A percentile compares a stretch with the other conserved stretches of the same genome.
phyloP scores from a whole-genome alignment of 2,888 invertebrate species.

The Odontomyia ornata region DNA sequence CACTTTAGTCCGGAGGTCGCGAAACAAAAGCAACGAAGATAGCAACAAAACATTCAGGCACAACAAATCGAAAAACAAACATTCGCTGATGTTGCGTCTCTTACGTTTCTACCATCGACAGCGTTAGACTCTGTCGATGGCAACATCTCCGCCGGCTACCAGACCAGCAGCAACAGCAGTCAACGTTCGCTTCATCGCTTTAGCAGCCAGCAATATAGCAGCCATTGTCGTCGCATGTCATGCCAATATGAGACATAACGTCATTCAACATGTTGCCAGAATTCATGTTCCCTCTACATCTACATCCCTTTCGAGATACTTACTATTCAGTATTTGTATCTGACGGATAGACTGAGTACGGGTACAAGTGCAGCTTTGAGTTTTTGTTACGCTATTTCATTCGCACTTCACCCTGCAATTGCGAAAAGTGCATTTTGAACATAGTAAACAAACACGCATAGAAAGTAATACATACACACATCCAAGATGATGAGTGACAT shows the following conservation, averaged over 20 bases:
- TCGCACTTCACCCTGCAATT: constrained; percentile 24
- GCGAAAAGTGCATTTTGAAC: constrained; percentile 35
- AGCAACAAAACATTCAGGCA: constrained; percentile 28
- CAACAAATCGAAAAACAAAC: constrained; percentile 29
- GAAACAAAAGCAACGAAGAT: neutral
- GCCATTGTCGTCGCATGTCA: too few species aligned
- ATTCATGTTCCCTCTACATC: constrained; percentile 3
- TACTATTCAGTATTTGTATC: neutral
- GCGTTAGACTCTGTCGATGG: too few species aligned
- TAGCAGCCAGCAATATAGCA: neutral
- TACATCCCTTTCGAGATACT: neutral
- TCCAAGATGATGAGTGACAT: constrained; percentile 22
- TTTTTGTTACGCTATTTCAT: neutral
- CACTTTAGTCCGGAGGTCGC: neutral
- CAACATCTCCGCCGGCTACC: neutral
- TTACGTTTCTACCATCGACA: neutral
- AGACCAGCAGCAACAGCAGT: neutral
- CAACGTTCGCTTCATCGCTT: constrained; percentile 28
- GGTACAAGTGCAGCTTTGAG: constrained; percentile 4
- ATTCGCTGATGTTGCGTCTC: neutral
- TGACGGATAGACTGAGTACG: neutral
- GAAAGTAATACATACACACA: too few species aligned
- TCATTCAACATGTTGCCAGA: constrained; percentile 33
- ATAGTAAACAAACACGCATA: neutral
- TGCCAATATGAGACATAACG: neutral